Percentiles rank a stretch among this genome's conserved stretches.
Evolutionary conservation across 2,797 vertebrate genomes (phyloP).

Genomic region (Eospalax fontanierii): DNA sequence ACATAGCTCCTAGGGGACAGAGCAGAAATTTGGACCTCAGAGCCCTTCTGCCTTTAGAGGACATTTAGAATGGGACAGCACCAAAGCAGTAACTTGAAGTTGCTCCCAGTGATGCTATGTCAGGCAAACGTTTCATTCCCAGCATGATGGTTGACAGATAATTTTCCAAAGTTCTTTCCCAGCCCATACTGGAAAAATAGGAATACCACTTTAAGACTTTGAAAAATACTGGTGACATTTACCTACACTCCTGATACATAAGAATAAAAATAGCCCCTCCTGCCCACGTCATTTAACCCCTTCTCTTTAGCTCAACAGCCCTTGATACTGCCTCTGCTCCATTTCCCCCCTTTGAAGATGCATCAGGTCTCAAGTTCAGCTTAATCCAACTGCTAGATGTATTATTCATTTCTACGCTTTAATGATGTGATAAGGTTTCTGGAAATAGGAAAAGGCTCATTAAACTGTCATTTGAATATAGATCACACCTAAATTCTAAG

Average conservation of each 20-base stretch:
- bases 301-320: background rate
- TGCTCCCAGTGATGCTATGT: background rate
- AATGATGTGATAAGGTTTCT: slow-evolving; percentile 94
- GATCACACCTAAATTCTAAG: slow-evolving; percentile 91
- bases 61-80: background rate
- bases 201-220: slow-evolving; percentile 38
- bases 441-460: slow-evolving; percentile 95
- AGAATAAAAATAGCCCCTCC: slow-evolving; percentile 54
- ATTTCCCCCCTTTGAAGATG: slow-evolving; percentile 86
- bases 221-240: slow-evolving; percentile 49
- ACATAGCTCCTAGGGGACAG: background rate
- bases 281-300: slow-evolving; percentile 22
- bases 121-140: background rate
- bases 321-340: slow-evolving; percentile 65
- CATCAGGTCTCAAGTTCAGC: slow-evolving; percentile 89
- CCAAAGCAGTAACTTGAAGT: background rate
- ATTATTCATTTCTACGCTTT: slow-evolving; percentile 94
- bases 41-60: background rate
- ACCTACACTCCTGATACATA: slow-evolving; percentile 66
- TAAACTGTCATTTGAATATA: slow-evolving; percentile 95
- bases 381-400: slow-evolving; percentile 92
- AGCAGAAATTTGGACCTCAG: background rate
- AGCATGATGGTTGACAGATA: background rate
- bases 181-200: slow-evolving; percentile 23
- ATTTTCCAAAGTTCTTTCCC: slow-evolving; percentile 25